Evolutionary conservation across 2,888 invertebrate species (phyloP), one percentile per base, ranked within the genome.

Genomic region (Neocrepidodera transversa): DNA sequence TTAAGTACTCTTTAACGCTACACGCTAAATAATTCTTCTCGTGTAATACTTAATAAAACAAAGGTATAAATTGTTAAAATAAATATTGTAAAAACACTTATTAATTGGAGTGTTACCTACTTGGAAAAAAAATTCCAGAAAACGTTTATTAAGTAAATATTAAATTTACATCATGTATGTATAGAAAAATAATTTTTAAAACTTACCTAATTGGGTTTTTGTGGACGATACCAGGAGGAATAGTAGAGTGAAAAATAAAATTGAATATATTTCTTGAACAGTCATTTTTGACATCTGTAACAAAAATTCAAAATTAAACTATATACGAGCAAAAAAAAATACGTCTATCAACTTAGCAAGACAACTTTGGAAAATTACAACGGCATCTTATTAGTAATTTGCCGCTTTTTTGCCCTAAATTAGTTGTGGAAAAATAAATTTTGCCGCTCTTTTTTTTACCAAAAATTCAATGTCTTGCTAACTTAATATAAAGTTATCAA

Each of bases 121-220:
- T 42, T 42, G n/a, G n/a, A n/a, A n/a, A 42, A 18, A 11, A 42
- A 42, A 42, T 23, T 11, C 10, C 23, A 10, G 11, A 20, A 42
- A 42, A 23, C 10, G n/a, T 20, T 35, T 42, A 20, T 35, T 35
- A 35, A 35, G 7, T 13, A 11, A 35, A 35, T 35, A 14, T 35
- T 35, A 13, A 7, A 11, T 35, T n/a, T n/a, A n/a, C n/a, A n/a
- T n/a, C n/a, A n/a, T n/a, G n/a, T n/a, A n/a, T n/a, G n/a, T n/a
- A n/a, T n/a, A n/a, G n/a, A n/a, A n/a, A n/a, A n/a, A n/a, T n/a
- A n/a, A n/a, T n/a, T n/a, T n/a, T 14, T 16, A 26, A 14, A 26
- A 45, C 45, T 42, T 52, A 52, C 52, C 52, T 17, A 52, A 28
- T 52, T 52, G 52, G 17, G 52, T 42, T 43, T 52, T 52, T 13